phyloP scores from a whole-genome alignment of 2,113 vertebrate genomes.

The Hydrochoerus hydrochaeris region DNA sequence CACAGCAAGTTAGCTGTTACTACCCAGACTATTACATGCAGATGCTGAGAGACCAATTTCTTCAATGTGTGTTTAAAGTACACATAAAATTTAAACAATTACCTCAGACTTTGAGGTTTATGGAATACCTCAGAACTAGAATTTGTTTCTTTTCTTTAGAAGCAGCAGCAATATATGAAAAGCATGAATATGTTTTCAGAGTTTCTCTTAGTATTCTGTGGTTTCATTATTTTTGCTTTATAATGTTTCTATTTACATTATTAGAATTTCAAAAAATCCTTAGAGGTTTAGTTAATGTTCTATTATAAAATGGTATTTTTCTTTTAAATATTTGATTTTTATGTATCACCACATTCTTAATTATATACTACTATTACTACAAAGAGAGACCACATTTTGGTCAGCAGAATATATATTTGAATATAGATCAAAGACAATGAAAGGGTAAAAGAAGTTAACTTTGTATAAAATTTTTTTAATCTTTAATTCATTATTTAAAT shows the following conservation, averaged over 20 bases:
- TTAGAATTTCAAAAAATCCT: neutral
- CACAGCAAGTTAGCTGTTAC: constrained; percentile 1
- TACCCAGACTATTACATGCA: neutral
- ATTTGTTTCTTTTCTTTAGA: neutral
- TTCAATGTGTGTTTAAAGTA: constrained; percentile 54
- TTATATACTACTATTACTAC: neutral
- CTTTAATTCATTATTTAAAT: constrained; percentile 33
- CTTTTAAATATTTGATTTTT: constrained; percentile 53
- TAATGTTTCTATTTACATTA: constrained; percentile 21
- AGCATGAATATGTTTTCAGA: neutral
- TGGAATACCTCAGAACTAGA: neutral
- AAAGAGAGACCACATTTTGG: constrained; percentile 1
- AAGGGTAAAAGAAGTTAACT: constrained; percentile 57
- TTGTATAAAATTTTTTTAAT: constrained; percentile 23
- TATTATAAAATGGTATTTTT: constrained; percentile 24
- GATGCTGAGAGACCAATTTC: constrained; percentile 10
- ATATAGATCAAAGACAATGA: constrained; percentile 65
- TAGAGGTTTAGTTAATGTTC: neutral
- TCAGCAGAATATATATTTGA: constrained; percentile 15
- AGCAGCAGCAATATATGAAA: neutral
- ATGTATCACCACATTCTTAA: neutral
- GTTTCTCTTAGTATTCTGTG: neutral
- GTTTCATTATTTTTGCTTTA: neutral
- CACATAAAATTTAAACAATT: constrained; percentile 40
- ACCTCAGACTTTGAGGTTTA: constrained; percentile 13